Conservation (phyloP, 1,140 invertebrate species). For the Planococcus citri region DNA sequence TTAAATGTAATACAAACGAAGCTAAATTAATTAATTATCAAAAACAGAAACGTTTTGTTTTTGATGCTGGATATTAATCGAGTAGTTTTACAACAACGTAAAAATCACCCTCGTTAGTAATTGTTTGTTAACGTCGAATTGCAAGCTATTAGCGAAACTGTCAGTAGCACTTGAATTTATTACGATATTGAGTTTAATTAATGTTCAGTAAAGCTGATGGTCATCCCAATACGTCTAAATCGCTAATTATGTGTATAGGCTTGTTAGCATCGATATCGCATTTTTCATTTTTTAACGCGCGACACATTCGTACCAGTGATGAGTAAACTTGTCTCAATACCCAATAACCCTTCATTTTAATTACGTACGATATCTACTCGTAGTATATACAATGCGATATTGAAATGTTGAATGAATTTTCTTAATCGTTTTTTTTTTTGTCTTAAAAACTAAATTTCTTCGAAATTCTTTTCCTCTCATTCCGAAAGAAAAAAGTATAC, state of each 20-base stretch:
- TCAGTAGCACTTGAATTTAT: slow-evolving; percentile 19
- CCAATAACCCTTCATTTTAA: too few relatives aligned
- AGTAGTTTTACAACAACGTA: slow-evolving; percentile 11
- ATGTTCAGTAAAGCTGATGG: background rate
- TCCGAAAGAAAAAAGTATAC: too few relatives aligned
- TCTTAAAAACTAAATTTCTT: too few relatives aligned
- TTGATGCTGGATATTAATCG: slow-evolving; percentile 15
- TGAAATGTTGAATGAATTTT: too few relatives aligned
- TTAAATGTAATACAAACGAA: background rate
- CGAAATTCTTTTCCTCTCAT: too few relatives aligned
- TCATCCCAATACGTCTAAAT: slow-evolving; percentile 5
- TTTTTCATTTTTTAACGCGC: background rate
- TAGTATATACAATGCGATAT: too few relatives aligned
- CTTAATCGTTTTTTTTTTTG: too few relatives aligned
- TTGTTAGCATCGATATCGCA: background rate
- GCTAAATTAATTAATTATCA: slow-evolving; percentile 20
- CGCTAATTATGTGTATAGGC: slow-evolving; percentile 12
- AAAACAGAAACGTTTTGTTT: slow-evolving; percentile 19
- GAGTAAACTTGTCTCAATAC: background rate
- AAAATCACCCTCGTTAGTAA: slow-evolving; percentile 20
- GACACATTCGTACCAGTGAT: background rate
- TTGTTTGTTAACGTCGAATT: slow-evolving; percentile 19
- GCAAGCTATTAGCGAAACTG: slow-evolving; percentile 16
- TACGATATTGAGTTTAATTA: slow-evolving; percentile 18
- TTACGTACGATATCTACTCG: too few relatives aligned